Evolutionary conservation across 2,113 vertebrate species (phyloP), one percentile per base, ranked within the genome.

Genomic region (Gopherus evgoodei): DNA sequence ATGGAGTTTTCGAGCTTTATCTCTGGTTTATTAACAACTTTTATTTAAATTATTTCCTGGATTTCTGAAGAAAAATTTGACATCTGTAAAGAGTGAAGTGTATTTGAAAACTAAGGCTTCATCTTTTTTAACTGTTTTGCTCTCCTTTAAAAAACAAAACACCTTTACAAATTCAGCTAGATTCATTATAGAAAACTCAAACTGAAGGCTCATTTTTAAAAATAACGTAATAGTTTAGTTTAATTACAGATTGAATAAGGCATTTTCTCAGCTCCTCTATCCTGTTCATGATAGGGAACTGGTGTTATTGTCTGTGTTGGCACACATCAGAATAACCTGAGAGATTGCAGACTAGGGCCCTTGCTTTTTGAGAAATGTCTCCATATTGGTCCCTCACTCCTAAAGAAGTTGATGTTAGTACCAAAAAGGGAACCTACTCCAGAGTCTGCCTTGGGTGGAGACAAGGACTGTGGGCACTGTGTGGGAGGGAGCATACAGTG

Each of bases 401-500:
- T 47, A 24, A 44, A 78, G 25, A 44, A 78, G 42, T 78, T 16
- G 22, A 47, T 29, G 13, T 78, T 25, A 16, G 11, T 44, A 12
- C 44, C n/a, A 22, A 78, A 78, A 78, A 24, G 42, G 25, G 24
- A 78, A 27, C 42, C 12, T 78, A 47, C 42, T 47, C 17, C 5
- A 62, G 2, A n/a, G 29, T 81, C 49, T 80, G 19, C 16, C 54
- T 4, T n/a, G 57, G 42, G 10, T 72, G 25, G 49, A 69, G 29
- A 24, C 13, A 53, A 24, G 78, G 91, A 27, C 42, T 47, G 25
- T 14, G 25, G 42, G 42, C 42, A 54, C 2, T 69, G 52, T 52
- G 52, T n/a, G 57, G 75, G 13, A 69, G 88, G 72, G 79, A 84
- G 22, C 0, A 0, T 11, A 3, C 35, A 84, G 0, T 42, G 5